Evolutionary conservation across 2,797 vertebrate species (phyloP).

Genomic region (Sebastes melanostomus): DNA sequence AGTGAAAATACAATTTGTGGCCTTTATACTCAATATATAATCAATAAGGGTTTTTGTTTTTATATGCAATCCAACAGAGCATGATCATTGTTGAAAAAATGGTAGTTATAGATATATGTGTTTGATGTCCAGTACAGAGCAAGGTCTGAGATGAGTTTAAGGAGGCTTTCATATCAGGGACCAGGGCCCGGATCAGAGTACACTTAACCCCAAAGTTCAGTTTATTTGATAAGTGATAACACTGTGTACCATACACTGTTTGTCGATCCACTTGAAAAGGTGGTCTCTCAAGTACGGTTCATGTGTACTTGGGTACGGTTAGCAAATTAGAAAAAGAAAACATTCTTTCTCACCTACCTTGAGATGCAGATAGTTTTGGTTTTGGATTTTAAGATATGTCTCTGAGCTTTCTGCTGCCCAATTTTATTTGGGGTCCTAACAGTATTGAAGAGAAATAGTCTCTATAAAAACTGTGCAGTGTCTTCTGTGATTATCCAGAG

Average conservation of each 20-base stretch:
- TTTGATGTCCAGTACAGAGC: neutral
- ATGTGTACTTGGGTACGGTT: too few relatives aligned
- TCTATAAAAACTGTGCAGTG: neutral
- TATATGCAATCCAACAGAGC: neutral
- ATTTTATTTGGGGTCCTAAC: neutral
- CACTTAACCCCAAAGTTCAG: too few relatives aligned
- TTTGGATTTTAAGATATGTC: neutral
- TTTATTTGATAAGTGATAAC: rapidly evolving
- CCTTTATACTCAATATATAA: neutral
- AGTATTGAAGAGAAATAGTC: neutral
- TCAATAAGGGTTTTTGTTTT: neutral
- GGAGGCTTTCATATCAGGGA: neutral
- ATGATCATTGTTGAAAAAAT: neutral
- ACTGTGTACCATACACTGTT: too few relatives aligned
- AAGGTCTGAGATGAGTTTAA: neutral
- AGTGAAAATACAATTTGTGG: neutral
- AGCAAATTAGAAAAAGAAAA: neutral
- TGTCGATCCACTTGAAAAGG: too few relatives aligned
- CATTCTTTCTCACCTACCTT: neutral
- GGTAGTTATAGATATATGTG: neutral
- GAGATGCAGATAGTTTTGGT: neutral
- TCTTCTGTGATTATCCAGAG: neutral
- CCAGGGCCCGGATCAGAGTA: too few relatives aligned
- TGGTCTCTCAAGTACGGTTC: too few relatives aligned
- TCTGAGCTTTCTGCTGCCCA: neutral